These are phyloP conservation scores for Drosophila dunni DNA, from an alignment of 1,140 invertebrate genomes.

Conservation along the genomic window DNA sequence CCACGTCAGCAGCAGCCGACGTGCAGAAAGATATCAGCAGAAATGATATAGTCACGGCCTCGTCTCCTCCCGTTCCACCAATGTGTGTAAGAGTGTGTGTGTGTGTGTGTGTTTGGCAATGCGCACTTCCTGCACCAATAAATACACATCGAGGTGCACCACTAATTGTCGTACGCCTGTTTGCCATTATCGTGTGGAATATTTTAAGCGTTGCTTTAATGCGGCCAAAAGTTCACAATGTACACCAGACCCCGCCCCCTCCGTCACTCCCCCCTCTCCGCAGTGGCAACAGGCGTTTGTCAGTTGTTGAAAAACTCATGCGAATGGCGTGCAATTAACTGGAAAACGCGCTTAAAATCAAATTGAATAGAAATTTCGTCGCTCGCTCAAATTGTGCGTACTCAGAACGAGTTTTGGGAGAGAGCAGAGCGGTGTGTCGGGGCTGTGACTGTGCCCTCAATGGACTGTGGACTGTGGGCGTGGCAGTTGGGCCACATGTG, in stretches of 20 bases:
- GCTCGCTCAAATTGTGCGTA: slow-evolving; percentile 77
- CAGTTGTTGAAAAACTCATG: slow-evolving; percentile 46
- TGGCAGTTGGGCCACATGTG: slow-evolving; percentile 18
- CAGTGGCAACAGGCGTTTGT: slow-evolving; percentile 6
- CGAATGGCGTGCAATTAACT: slow-evolving; percentile 73
- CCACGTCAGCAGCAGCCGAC: slow-evolving; percentile 30
- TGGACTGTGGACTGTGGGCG: slow-evolving; percentile 4
- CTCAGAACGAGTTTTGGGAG: slow-evolving; percentile 14
- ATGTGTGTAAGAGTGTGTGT: slow-evolving; percentile 11
- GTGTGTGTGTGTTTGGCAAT: slow-evolving; percentile 27
- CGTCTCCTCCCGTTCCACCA: slow-evolving; percentile 30
- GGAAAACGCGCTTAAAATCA: slow-evolving; percentile 82
- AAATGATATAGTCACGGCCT: slow-evolving; percentile 44
- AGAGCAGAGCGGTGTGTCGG: neutral
- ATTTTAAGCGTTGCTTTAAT: slow-evolving; percentile 76
- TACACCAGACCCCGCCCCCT: neutral
- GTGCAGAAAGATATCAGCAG: neutral
- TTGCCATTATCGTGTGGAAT: slow-evolving; percentile 61
- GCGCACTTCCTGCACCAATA: slow-evolving; percentile 67
- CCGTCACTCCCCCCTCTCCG: neutral
- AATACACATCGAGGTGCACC: slow-evolving; percentile 62
- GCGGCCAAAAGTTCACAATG: slow-evolving; percentile 76
- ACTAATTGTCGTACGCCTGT: slow-evolving; percentile 68
- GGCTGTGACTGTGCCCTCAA: neutral
- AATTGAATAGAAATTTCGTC: slow-evolving; percentile 81